Base-by-base conservation (phyloP, 2,888 invertebrate genomes). In the Plagodis dolabraria region DNA sequence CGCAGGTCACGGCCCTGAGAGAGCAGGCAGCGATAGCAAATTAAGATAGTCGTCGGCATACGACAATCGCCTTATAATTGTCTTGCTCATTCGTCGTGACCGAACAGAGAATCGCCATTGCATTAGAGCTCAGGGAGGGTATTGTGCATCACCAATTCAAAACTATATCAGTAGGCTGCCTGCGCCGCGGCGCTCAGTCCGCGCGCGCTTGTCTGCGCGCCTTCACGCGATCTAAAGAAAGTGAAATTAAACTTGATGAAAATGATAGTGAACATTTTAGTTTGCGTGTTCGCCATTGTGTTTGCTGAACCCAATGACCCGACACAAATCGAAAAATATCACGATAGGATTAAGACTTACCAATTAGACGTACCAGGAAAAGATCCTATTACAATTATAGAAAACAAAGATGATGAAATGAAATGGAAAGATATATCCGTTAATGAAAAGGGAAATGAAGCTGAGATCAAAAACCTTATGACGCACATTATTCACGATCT, bases 301-400 rank as follows among this genome's bases (percentile, higher is more conserved):
- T 63, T 78, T 58, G 85, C 81, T 12, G 79, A 79, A 63, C 80
- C 82, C 10, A 82, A 80, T 65, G 85, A 87, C 67, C 80, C 79
- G 49, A 77, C 80, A 33, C 85, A 85, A 72, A 77, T 84, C 50
- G 85, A 85, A 63, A 86, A 87, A 70, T 86, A 89, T 67, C 78
- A 79, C 45, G 84, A 83, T 46, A 86, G 83, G 69, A 85, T 92
- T 12, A 93, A 90, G 66, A 89, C 92, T 0, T 94, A 94, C 72
- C 89, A 93, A 72, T 70, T 94, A 45, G 89, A 94, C 58, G 93
- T 94, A 47, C 94, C 94, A 0, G 94, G 94, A 62, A 93, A 93
- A 35, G 82, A 90, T 12, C 93, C 94, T 0, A 94, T 95, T 22
- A 92, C 94, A 1, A 94, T 95, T 35, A 86, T 94, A 59, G 95